Evolutionary conservation across 2,797 vertebrate genomes (phyloP).

Genomic region (Lacerta viridis): DNA sequence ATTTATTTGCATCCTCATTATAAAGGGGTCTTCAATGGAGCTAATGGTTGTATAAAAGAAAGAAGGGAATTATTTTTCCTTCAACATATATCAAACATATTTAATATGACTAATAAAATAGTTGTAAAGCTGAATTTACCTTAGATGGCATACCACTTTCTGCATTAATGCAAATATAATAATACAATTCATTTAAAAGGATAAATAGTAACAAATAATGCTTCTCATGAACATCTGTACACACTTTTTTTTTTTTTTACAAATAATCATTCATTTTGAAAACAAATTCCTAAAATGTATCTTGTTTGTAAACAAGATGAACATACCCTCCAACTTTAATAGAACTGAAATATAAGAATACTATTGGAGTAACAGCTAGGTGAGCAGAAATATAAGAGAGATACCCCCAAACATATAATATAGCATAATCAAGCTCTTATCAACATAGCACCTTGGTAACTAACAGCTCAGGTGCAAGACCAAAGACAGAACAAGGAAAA

Average conservation of each 20-base stretch:
- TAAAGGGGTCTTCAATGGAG: not conserved
- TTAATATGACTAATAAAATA: constrained; percentile 21
- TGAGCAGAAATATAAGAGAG: constrained; percentile 51
- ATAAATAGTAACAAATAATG: constrained; percentile 40
- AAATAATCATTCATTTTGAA: constrained; percentile 53
- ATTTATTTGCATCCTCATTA: not conserved
- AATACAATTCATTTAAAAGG: constrained; percentile 36
- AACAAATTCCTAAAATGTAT: constrained; percentile 19
- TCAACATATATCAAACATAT: constrained; percentile 11
- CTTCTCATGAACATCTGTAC: constrained; percentile 20
- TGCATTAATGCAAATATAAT: constrained; percentile 26
- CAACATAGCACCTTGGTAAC: constrained; percentile 18
- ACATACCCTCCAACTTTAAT: not conserved
- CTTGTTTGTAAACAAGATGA: constrained; percentile 33
- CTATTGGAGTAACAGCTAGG: constrained; percentile 38
- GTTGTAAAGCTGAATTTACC: constrained; percentile 51
- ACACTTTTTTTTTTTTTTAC: constrained; percentile 15
- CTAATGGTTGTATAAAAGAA: not conserved
- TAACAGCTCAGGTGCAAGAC: constrained; percentile 11
- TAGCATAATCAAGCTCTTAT: constrained; percentile 38
- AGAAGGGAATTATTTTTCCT: not conserved
- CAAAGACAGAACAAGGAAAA: constrained; percentile 24
- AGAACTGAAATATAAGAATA: constrained; percentile 46
- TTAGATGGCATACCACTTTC: constrained; percentile 33
- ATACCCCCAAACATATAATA: constrained; percentile 58